Percentiles rank a stretch among this genome's conserved stretches.
Conservation (phyloP, 2,888 invertebrate species). For the Phorcus lineatus region DNA sequence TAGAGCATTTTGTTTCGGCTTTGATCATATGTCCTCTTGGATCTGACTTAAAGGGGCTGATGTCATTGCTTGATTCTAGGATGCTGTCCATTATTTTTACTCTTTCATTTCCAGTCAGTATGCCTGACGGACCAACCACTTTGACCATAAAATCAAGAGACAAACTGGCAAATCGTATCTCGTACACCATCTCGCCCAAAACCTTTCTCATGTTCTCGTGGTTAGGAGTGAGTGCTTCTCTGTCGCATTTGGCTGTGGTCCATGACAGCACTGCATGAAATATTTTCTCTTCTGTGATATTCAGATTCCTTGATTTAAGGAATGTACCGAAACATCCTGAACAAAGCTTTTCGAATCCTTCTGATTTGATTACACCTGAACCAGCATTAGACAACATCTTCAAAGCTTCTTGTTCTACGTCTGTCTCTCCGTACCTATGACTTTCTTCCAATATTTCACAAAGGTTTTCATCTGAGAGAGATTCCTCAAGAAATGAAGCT, state of each 20-base stretch:
- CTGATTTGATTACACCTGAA: neutral
- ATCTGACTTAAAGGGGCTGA: neutral
- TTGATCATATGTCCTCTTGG: neutral
- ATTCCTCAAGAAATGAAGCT: neutral
- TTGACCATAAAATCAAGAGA: neutral
- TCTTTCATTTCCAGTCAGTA: neutral
- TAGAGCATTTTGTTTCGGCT: neutral
- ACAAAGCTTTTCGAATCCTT: neutral
- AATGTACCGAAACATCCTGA: neutral
- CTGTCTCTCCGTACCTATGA: neutral
- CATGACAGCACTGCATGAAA: neutral
- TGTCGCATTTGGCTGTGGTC: neutral
- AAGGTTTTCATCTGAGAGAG: neutral
- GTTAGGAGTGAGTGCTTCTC: neutral
- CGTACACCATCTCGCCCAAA: neutral
- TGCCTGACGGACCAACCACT: neutral
- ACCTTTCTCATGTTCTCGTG: neutral
- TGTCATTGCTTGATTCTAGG: neutral
- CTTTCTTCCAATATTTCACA: neutral
- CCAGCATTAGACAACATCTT: neutral
- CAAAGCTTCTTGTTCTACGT: neutral
- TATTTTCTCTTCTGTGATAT: neutral
- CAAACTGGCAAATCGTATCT: neutral
- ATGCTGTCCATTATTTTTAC: neutral
- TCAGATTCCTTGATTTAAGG: neutral